Base-by-base conservation (phyloP, 2,113 vertebrate genomes). In the Saguinus imperator region DNA sequence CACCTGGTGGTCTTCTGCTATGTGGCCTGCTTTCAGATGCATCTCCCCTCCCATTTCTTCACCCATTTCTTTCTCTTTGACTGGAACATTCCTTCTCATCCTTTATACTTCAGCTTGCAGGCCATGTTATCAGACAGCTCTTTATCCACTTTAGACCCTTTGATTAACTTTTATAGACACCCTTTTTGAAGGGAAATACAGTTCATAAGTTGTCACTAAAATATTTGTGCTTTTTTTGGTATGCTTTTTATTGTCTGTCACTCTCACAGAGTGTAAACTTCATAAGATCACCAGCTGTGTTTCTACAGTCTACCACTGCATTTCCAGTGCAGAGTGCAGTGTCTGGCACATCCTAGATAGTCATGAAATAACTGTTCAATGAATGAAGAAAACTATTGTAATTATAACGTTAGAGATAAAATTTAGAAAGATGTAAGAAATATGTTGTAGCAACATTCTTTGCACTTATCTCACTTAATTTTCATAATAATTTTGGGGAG, bases 1-100 rank as follows among this genome's bases (percentile, higher is more conserved):
- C 9, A 2, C 5, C 7, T 5, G 4, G 27, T 3, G 7, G 8
- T 9, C 27, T 27, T 4, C n/a, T 83, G 5, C 2, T 20, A 0
- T 18, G 2, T 9, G 32, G 0, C 17, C 4, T 29, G 1, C 6
- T 58, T 68, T 37, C 18, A 7, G 3, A 35, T 68, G 3, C 11
- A 14, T 40, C 29, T 45, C 50, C 3, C 8, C 11, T 29, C 3
- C 13, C 18, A 17, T 5, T 52, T n/a, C 21, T 66, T 64, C 6
- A 37, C 35, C 1, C 7, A 29, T 32, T 64, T 64, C 61, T 64
- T 64, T 64, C 29, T 3, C 7, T 48, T 32, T 50, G 10, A 57
- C 7, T 66, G 6, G 66, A 57, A 2, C 16, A 37, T 87, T 27
- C 5, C 48, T 72, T 35, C 11, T 43, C 11, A 0, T 29, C 40